phyloP scores from a whole-genome alignment of 2,797 vertebrate species.

The Tapera naevia region DNA sequence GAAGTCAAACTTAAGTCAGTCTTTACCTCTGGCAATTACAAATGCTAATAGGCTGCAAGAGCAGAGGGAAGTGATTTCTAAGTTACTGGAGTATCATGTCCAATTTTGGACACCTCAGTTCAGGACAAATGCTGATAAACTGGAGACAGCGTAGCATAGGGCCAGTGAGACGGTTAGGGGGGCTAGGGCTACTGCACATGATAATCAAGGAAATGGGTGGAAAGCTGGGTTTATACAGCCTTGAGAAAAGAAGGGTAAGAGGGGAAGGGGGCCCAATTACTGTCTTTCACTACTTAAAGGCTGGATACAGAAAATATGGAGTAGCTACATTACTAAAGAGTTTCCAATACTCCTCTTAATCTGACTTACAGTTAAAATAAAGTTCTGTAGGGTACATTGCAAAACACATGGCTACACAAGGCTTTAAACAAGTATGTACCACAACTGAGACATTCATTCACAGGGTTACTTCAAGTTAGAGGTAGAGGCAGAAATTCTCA shows the following conservation, averaged over 20 bases:
- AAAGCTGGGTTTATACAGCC: neutral
- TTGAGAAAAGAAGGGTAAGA: neutral
- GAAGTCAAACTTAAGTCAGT: neutral
- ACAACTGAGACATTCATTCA: neutral
- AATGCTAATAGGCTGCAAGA: neutral
- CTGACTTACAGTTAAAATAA: neutral
- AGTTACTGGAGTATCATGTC: neutral
- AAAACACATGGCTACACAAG: neutral
- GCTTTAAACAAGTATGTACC: neutral
- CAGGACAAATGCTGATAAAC: no score
- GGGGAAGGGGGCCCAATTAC: neutral
- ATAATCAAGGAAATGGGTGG: neutral
- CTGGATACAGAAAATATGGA: neutral
- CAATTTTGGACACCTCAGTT: no score
- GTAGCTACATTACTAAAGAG: neutral
- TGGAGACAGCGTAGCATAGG: fast-evolving
- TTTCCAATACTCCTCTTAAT: neutral
- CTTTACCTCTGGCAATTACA: neutral
- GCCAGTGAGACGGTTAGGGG: no score
- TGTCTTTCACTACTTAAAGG: neutral
- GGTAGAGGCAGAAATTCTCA: neutral
- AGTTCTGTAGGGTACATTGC: neutral
- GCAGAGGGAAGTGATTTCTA: neutral
- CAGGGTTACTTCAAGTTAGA: neutral
- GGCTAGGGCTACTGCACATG: fast-evolving